These are phyloP conservation scores for Patella caerulea DNA, from an alignment of 2,888 invertebrate species.

Conservation along the genomic window DNA sequence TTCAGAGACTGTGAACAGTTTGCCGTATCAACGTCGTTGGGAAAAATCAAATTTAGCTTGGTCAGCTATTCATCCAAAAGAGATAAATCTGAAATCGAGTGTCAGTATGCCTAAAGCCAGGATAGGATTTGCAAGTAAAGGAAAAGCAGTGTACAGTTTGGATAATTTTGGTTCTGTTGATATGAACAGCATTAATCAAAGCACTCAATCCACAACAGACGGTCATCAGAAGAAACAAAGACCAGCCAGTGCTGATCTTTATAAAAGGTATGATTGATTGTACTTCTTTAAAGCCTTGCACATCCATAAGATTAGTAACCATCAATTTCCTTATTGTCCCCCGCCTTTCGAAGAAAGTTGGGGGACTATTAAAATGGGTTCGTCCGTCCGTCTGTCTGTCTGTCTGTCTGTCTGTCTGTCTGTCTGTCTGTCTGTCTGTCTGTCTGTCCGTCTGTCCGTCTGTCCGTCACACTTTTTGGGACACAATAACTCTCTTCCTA, in stretches of 20 bases:
- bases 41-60: constrained; percentile 60
- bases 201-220: background rate
- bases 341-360: too few species aligned
- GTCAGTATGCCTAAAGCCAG: constrained; percentile 28
- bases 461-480: too few species aligned
- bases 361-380: too few species aligned
- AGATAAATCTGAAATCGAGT: constrained; percentile 54
- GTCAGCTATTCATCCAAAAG: constrained; percentile 58
- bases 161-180: constrained; percentile 28
- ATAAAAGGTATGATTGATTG: constrained; percentile 42
- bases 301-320: background rate
- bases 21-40: constrained; percentile 56
- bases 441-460: too few species aligned
- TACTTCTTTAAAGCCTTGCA: background rate
- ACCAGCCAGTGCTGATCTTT: constrained; percentile 52
- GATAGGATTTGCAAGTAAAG: constrained; percentile 10
- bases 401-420: too few species aligned
- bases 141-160: constrained; percentile 21
- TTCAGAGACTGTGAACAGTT: constrained; percentile 43
- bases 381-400: too few species aligned
- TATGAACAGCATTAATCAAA: background rate
- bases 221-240: constrained; percentile 32
- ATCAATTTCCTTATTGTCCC: background rate
- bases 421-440: too few species aligned
- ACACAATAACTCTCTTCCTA: too few species aligned